These are phyloP conservation scores for Baronia brevicornis DNA, from an alignment of 2,888 invertebrate species.

Conservation along the genomic window DNA sequence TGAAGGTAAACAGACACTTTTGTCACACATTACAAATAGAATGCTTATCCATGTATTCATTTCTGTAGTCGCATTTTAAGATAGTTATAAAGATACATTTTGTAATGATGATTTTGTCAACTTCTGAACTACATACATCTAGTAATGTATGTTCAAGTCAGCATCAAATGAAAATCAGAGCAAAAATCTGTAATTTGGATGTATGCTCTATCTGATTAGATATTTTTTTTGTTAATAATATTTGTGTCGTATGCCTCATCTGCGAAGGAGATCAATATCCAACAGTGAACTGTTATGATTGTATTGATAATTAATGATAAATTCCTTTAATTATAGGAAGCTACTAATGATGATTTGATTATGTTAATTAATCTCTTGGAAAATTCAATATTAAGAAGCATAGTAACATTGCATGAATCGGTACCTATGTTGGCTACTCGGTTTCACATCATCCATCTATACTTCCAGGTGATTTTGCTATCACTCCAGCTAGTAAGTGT, in stretches of 20 bases:
- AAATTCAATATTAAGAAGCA: slow-evolving; percentile 93
- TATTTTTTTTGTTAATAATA: no score
- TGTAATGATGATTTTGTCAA: no score
- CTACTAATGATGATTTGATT: slow-evolving; percentile 85
- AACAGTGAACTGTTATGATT: no score
- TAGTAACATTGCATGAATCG: slow-evolving; percentile 94
- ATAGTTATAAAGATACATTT: no score
- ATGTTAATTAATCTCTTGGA: slow-evolving; percentile 88
- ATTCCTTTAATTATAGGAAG: slow-evolving; percentile 40
- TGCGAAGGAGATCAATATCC: no score
- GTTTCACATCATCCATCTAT: slow-evolving; percentile 94
- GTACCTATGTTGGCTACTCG: slow-evolving; percentile 88
- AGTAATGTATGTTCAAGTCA: no score
- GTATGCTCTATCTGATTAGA: no score
- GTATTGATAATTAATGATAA: slow-evolving; percentile 4
- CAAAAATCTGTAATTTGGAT: no score
- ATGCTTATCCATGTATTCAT: neutral
- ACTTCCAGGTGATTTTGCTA: slow-evolving; percentile 94
- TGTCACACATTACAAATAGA: no score
- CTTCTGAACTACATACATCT: no score
- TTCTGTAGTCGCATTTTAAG: neutral
- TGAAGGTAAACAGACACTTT: slow-evolving; percentile 80
- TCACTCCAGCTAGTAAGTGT: slow-evolving; percentile 82
- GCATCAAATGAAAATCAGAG: no score
- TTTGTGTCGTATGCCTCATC: no score